Conservation (phyloP, 2,797 vertebrate species). For the Tokudaia tokunoshimensis region DNA sequence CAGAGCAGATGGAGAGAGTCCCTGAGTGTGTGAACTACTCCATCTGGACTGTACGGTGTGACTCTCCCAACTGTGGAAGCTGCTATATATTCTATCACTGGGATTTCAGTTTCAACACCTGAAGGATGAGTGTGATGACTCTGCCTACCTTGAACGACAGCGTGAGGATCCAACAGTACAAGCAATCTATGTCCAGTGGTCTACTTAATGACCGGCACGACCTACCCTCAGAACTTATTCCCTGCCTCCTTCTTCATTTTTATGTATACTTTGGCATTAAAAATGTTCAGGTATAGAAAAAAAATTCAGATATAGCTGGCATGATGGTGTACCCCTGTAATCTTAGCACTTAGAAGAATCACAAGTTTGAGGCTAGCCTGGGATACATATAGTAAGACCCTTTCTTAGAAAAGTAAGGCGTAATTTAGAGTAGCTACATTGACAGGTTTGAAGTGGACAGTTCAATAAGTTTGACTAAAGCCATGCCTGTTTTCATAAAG, state of each 20-base stretch:
- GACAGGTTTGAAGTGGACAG: neutral
- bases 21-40: neutral
- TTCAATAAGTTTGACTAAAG: constrained; percentile 6
- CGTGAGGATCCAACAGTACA: neutral
- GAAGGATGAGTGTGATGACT: neutral
- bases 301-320: neutral
- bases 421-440: neutral
- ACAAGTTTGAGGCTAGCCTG: neutral
- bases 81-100: neutral
- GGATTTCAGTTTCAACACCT: neutral
- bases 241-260: neutral
- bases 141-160: neutral
- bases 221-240: neutral
- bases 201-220: neutral
- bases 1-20: neutral
- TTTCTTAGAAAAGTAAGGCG: neutral
- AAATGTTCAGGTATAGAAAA: neutral
- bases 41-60: neutral
- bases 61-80: neutral
- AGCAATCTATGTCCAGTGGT: neutral
- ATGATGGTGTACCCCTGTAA: neutral
- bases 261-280: neutral
- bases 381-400: neutral
- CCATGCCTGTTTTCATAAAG: constrained; percentile 38
- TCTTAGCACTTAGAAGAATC: neutral